phyloP scores from a whole-genome alignment of 2,888 invertebrate genomes.

The Temnothorax unifasciatus region DNA sequence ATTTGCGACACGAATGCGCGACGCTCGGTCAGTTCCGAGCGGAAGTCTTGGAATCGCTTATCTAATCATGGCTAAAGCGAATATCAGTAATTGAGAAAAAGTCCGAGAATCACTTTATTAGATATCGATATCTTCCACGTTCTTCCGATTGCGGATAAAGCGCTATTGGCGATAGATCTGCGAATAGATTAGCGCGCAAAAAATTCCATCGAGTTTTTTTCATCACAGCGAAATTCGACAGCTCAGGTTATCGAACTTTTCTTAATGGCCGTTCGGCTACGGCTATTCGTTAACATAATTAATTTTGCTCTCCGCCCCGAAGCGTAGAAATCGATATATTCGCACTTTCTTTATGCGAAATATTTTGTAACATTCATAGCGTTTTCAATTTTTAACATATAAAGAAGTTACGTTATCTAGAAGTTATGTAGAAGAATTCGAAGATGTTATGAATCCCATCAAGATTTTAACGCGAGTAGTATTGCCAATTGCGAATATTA shows the following conservation, averaged over 20 bases:
- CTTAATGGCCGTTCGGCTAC: not conserved
- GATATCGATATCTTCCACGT: not conserved
- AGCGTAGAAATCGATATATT: slow-evolving; percentile 34
- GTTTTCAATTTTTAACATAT: not conserved
- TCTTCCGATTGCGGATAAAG: not conserved
- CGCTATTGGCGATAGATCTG: not conserved
- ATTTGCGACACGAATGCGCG: not conserved
- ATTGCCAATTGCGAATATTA: not conserved
- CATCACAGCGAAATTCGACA: slow-evolving; percentile 81
- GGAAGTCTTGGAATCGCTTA: not conserved
- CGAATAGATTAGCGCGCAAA: slow-evolving; percentile 33
- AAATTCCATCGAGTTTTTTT: slow-evolving; percentile 75
- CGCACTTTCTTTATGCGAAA: not conserved
- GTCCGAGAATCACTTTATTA: not conserved
- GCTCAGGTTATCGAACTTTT: slow-evolving; percentile 76
- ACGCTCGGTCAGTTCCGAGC: not conserved
- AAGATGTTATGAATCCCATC: not conserved
- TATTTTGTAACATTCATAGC: not conserved
- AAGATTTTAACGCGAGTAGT: not conserved
- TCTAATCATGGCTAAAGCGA: not conserved
- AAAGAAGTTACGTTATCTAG: not conserved
- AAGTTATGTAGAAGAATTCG: not conserved
- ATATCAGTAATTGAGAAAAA: not conserved
- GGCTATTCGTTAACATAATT: not conserved
- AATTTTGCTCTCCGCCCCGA: slow-evolving; percentile 8